Percentiles rank a stretch among this genome's conserved stretches.
Conservation (phyloP, 2,113 vertebrate genomes). For the Aythya baeri region DNA sequence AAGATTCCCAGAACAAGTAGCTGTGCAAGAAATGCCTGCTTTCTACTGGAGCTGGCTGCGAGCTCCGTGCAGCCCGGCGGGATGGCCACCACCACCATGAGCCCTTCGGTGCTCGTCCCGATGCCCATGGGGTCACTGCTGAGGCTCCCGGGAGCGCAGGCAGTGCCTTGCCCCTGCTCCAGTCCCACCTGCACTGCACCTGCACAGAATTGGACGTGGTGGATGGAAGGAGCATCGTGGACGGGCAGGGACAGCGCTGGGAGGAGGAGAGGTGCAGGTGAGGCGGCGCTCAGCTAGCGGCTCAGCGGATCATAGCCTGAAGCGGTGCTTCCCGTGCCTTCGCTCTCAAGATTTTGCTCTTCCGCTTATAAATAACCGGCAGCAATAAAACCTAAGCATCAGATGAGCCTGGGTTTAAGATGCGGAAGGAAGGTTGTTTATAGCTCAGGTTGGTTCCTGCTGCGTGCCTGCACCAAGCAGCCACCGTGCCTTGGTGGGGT, state of each 20-base stretch:
- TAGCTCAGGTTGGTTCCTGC: neutral
- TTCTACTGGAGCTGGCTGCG: neutral
- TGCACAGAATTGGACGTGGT: neutral
- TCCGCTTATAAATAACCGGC: neutral
- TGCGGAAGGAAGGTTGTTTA: neutral
- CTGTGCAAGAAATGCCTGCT: slow-evolving; percentile 38
- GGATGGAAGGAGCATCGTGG: neutral
- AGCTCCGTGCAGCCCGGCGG: fast-evolving
- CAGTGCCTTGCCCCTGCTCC: neutral
- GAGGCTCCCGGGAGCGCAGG: neutral
- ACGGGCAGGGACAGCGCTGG: neutral
- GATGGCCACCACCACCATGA: neutral
- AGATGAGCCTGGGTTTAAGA: neutral
- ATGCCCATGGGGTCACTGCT: fast-evolving
- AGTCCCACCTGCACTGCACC: neutral
- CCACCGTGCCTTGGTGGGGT: neutral
- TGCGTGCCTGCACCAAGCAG: neutral
- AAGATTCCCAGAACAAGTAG: slow-evolving; percentile 69
- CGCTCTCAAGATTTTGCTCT: neutral
- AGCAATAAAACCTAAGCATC: neutral
- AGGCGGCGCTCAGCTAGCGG: neutral
- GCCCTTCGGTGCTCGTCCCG: neutral
- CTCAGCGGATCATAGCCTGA: neutral
- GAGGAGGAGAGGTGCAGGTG: neutral
- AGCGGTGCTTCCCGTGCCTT: neutral